Base-by-base conservation (phyloP, 92 coral and sea anemone genomes). In the Parazoanthus darwini region DNA sequence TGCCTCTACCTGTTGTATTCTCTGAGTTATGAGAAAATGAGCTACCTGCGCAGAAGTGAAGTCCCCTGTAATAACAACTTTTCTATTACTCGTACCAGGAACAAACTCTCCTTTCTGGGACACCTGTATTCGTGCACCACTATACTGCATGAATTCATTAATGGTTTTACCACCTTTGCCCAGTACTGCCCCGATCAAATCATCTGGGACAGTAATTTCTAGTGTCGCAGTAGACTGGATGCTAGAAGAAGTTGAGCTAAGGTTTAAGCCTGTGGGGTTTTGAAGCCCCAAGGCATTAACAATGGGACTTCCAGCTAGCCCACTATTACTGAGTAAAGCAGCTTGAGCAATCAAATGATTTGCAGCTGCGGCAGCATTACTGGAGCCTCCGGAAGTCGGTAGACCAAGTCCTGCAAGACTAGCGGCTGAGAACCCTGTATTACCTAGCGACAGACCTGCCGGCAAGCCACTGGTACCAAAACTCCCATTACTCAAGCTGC, bases 161-260 rank as follows among this genome's bases (percentile, higher is more conserved):
- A 97, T 94, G 90, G 99, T 97, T 71, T 95, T 97, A 50, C 99
- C 99, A 82, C 96, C 98, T 92, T 94, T 97, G 8, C 99, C 99
- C 23, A 97, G 91, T 25, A 97, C 94, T 4, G 98, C 98, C 51
- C 99, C 99, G 5, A 97, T 94, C 82, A 95, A 89, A 83, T 97
- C 98, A 79, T 97, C 99, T 6, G 99, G 99, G 18, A 97, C 99
- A 67, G 98, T 95, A 77, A 97, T 94, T 82, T 97, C 99, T 83
- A 95, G 86, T 54, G 99, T 97, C 2, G 99, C 99, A 56, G 97
- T 93, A 73, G 99, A 96, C 33, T 93, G 95, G 86, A 97, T 97
- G 89, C 91, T 94, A 14, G 96, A 89, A 36, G 94, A 90, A 8
- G 98, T 86, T 8, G 96, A 85, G 67, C 93, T 81, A 35, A 91